These are phyloP conservation scores for Trissolcus japonicus DNA, from an alignment of 2,888 invertebrate species.

Conservation along the genomic window DNA sequence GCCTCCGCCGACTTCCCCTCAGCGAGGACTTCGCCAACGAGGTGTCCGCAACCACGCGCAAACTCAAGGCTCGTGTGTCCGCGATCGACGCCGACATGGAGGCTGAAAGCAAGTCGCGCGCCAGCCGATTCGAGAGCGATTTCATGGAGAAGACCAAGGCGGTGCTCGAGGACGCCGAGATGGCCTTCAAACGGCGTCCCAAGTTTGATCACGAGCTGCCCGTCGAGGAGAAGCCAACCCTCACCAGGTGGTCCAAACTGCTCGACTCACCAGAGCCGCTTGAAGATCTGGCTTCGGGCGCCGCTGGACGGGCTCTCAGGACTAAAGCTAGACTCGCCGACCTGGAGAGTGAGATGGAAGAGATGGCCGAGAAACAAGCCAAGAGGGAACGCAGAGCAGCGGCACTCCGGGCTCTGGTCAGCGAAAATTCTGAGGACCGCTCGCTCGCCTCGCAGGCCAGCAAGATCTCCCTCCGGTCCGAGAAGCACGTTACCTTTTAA, in stretches of 20 bases:
- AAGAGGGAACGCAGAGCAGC: constrained; percentile 85
- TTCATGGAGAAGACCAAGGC: constrained; percentile 59
- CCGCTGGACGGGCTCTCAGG: constrained; percentile 81
- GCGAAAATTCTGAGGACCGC: constrained; percentile 78
- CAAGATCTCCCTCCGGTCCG: constrained; percentile 67
- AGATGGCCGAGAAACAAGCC: constrained; percentile 82
- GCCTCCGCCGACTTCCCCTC: constrained; percentile 63
- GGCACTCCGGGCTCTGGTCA: constrained; percentile 83
- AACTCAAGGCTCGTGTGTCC: constrained; percentile 77
- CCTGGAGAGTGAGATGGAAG: constrained; percentile 86
- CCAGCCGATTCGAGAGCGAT: constrained; percentile 55
- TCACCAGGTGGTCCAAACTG: constrained; percentile 83
- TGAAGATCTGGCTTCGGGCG: constrained; percentile 76
- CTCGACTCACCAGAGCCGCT: constrained; percentile 60
- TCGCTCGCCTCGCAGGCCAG: constrained; percentile 60
- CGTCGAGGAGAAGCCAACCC: constrained; percentile 76
- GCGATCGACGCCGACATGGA: constrained; percentile 83
- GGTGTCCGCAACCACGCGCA: constrained; percentile 76
- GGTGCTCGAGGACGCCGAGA: constrained; percentile 78
- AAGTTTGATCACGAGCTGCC: constrained; percentile 61
- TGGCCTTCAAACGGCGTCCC: constrained; percentile 75
- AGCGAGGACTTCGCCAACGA: constrained; percentile 77
- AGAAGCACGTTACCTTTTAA: constrained; percentile 75
- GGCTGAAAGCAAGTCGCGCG: constrained; percentile 53
- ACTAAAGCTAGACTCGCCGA: constrained; percentile 83